These are phyloP conservation scores for Plebejus melissa DNA, from an alignment of 2,888 invertebrate genomes.

Conservation along the genomic window DNA sequence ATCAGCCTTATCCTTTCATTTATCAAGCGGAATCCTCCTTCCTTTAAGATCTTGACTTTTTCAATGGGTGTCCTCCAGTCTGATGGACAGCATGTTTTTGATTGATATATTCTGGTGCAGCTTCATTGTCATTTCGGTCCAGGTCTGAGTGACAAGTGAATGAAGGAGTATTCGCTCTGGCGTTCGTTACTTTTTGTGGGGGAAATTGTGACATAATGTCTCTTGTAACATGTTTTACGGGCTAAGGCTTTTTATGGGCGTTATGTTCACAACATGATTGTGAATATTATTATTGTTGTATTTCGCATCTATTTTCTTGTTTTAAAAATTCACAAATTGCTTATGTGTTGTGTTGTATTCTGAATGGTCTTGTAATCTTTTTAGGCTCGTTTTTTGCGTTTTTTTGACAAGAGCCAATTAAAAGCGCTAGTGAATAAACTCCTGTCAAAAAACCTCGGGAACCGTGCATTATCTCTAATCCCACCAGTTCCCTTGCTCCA, in stretches of 20 bases:
- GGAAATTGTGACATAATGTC: slow-evolving; percentile 23
- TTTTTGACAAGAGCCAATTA: no score
- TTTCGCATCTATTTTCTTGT: background rate
- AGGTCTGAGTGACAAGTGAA: slow-evolving; percentile 29
- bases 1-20: background rate
- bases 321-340: background rate
- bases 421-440: background rate
- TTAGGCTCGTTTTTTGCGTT: background rate
- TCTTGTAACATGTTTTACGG: slow-evolving; percentile 4
- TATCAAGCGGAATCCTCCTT: background rate
- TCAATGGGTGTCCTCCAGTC: background rate
- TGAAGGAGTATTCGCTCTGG: slow-evolving; percentile 21
- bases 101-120: slow-evolving; percentile 24
- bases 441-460: background rate
- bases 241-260: background rate
- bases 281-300: background rate
- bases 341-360: background rate
- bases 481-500: background rate
- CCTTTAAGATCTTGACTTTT: slow-evolving; percentile 1
- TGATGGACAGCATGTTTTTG: slow-evolving; percentile 20
- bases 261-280: background rate
- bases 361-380: background rate
- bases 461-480: background rate
- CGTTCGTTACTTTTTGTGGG: slow-evolving; percentile 16
- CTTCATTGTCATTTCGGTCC: slow-evolving; percentile 24